Evolutionary conservation across 2,888 invertebrate genomes (phyloP).

Genomic region (Scaptomyza tumidula): DNA sequence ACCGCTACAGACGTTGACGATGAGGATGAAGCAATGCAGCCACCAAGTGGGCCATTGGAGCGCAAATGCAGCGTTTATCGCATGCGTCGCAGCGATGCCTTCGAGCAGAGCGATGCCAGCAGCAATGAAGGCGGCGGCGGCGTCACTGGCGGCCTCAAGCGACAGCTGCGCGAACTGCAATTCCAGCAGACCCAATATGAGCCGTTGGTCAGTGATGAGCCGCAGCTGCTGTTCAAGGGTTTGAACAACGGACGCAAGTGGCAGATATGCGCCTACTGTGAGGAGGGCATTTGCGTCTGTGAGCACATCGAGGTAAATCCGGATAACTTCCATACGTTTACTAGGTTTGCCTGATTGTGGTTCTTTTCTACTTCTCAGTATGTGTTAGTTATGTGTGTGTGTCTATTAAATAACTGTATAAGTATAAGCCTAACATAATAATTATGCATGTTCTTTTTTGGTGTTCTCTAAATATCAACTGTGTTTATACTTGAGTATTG

Average conservation of each 20-base stretch:
- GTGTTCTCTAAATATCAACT: conserved; percentile 25
- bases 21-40: conserved; percentile 76
- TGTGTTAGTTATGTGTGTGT: conserved; percentile 10
- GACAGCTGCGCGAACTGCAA: conserved; percentile 80
- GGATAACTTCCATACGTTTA: background rate
- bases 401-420: conserved; percentile 13
- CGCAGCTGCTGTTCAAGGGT: conserved; percentile 82
- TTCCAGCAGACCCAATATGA: conserved; percentile 82
- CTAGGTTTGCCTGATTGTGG: conserved; percentile 1
- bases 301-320: conserved; percentile 84
- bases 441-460: conserved; percentile 45
- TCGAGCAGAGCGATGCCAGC: conserved; percentile 67
- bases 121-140: conserved; percentile 32
- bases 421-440: conserved; percentile 10
- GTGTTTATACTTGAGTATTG: conserved; percentile 4
- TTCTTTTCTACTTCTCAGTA: conserved; percentile 1
- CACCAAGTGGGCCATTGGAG: conserved; percentile 81
- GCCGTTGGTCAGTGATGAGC: conserved; percentile 82
- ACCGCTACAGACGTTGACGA: conserved; percentile 65
- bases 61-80: conserved; percentile 85
- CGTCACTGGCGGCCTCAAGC: conserved; percentile 64
- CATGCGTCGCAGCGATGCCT: conserved; percentile 82
- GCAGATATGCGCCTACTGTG: conserved; percentile 83
- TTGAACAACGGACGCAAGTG: conserved; percentile 82
- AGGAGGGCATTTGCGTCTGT: conserved; percentile 84